Evolutionary conservation across 2,888 invertebrate genomes (phyloP), one percentile per base, ranked within the genome.

Genomic region (Platerodrilus igneus): DNA sequence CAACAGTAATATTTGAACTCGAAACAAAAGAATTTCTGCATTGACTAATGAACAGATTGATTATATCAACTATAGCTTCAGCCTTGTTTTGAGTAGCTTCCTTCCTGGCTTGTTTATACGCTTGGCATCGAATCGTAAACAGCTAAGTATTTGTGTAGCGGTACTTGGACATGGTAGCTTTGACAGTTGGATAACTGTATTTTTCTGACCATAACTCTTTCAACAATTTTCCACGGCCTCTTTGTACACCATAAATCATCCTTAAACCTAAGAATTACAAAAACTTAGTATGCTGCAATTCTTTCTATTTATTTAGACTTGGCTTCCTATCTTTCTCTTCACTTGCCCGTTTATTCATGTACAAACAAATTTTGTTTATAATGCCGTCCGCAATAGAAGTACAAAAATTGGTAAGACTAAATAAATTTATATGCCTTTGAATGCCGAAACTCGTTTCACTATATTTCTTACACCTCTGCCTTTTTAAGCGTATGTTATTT

Each of bases 191-290:
- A n/a, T n/a, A n/a, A n/a, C n/a, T n/a, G n/a, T n/a, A n/a, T n/a
- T n/a, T n/a, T n/a, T n/a, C n/a, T n/a, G n/a, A n/a, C n/a, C n/a
- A n/a, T n/a, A n/a, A n/a, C n/a, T n/a, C n/a, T n/a, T 10, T 25
- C 25, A 3, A 25, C 13, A 13, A 11, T 11, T 10, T 25, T 10
- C 11, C 11, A 14, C 25, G 8, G 13, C 11, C 25, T 11, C 13
- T 25, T 13, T 13, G 25, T n/a, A n/a, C n/a, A n/a, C n/a, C n/a
- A n/a, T n/a, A n/a, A n/a, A n/a, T n/a, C n/a, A n/a, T n/a, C n/a
- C 25, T 25, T 25, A 25, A n/a, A 10, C 25, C 3, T n/a, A 25
- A 25, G 25, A 25, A 25, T 25, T 11, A 11, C 25, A 25, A 25
- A 22, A 22, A 22, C 22, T 22, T 3, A 22, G 22, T 22, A 22